A percentile compares a stretch with the other conserved stretches of the same genome.
phyloP scores from a whole-genome alignment of 1,140 invertebrate species.

The Solenopsis fugax region DNA sequence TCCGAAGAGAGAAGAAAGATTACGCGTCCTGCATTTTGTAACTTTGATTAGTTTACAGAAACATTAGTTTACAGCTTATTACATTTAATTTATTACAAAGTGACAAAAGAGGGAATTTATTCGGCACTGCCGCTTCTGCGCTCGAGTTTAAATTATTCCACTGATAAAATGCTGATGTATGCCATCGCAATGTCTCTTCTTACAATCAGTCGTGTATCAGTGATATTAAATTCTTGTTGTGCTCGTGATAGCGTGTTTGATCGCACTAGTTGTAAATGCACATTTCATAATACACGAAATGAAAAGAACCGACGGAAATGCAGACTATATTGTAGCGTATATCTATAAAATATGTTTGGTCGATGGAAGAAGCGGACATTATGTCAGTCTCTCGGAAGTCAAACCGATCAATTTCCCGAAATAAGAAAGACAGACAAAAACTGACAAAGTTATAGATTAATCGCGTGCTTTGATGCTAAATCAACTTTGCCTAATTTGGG shows the following conservation, averaged over 20 bases:
- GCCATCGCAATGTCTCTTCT: neutral
- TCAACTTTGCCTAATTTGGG: neutral
- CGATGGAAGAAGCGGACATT: constrained; percentile 43
- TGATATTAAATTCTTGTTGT: neutral
- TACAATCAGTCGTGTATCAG: neutral
- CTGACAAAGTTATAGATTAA: neutral
- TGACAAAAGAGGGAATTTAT: constrained; percentile 6
- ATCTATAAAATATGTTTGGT: constrained; percentile 69
- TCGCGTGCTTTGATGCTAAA: neutral
- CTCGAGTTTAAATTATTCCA: neutral
- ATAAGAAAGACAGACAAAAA: neutral
- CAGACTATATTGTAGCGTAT: neutral
- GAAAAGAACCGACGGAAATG: neutral
- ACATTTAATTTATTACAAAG: neutral
- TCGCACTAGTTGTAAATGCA: neutral
- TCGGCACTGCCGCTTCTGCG: neutral
- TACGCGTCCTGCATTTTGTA: neutral
- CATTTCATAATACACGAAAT: neutral
- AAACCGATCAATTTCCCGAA: neutral
- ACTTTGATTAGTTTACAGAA: neutral
- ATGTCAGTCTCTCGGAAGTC: neutral
- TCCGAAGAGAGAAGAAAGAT: neutral
- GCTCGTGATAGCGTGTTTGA: neutral
- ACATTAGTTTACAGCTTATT: neutral
- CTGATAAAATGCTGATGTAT: constrained; percentile 17